Evolutionary conservation across 1,140 invertebrate genomes (phyloP).

Genomic region (Danaus plexippus): DNA sequence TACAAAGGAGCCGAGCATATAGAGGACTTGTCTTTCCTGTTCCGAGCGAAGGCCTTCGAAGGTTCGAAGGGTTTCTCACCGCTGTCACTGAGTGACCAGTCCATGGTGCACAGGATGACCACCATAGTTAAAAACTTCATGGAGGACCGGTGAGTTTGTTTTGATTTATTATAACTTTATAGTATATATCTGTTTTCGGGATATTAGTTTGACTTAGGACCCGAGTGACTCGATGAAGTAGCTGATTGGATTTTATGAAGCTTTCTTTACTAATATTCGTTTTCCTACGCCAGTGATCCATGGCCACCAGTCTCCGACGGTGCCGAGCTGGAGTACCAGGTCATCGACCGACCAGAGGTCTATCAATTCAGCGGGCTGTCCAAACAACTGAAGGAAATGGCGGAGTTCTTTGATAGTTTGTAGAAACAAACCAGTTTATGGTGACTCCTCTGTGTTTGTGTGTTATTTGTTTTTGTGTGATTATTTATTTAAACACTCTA

Average conservation of each 20-base stretch:
- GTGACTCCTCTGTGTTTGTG: constrained; percentile 2
- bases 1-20: constrained; percentile 46
- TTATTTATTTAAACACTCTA: constrained; percentile 13
- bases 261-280: constrained; percentile 3
- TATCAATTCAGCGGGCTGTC: constrained; percentile 21
- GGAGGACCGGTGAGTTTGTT: constrained; percentile 32
- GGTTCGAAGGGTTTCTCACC: constrained; percentile 15
- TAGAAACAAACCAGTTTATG: constrained; percentile 27
- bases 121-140: constrained; percentile 40
- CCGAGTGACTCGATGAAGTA: too few species aligned
- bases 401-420: constrained; percentile 37
- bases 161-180: neutral
- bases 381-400: constrained; percentile 23
- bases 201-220: too few species aligned
- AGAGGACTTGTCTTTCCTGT: constrained; percentile 51
- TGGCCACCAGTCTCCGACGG: constrained; percentile 27
- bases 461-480: constrained; percentile 12
- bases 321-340: constrained; percentile 23
- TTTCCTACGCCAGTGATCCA: constrained; percentile 31
- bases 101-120: constrained; percentile 39
- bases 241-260: neutral
- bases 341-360: constrained; percentile 25
- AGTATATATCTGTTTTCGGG: too few species aligned
- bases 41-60: constrained; percentile 37
- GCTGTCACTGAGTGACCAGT: constrained; percentile 16